Evolutionary conservation across 2,888 invertebrate genomes (phyloP).

Genomic region (Acholoe squamosa): DNA sequence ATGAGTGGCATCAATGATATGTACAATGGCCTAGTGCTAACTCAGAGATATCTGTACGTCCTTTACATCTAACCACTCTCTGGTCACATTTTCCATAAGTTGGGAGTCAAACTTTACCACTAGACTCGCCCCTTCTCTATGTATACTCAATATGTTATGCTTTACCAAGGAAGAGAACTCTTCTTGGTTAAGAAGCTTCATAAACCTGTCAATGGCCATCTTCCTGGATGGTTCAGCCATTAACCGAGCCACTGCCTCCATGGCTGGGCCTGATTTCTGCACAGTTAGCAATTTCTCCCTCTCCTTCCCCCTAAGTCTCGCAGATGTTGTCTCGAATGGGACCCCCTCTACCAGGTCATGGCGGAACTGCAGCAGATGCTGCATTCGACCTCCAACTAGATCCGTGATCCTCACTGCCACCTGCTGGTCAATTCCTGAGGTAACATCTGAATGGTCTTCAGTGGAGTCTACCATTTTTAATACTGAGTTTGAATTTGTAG

Average conservation of each 20-base stretch:
- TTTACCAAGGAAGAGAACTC: background rate
- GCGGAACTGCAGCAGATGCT: conserved; percentile 66
- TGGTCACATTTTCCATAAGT: background rate
- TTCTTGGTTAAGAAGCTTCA: background rate
- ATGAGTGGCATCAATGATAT: too few relatives aligned
- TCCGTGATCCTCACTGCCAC: conserved; percentile 62
- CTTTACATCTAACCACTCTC: conserved; percentile 42
- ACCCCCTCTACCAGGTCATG: conserved; percentile 59
- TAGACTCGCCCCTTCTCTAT: background rate
- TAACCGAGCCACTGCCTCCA: background rate
- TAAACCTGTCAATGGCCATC: background rate
- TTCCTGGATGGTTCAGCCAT: background rate
- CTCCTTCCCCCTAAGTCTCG: conserved; percentile 65
- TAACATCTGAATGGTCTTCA: background rate
- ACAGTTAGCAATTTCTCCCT: conserved; percentile 68
- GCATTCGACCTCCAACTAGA: conserved; percentile 68
- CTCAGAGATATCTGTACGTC: background rate
- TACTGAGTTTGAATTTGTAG: background rate
- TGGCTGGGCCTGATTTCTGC: conserved; percentile 31
- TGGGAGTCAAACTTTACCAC: conserved; percentile 29
- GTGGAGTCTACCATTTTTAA: background rate
- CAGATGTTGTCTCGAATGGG: conserved; percentile 54
- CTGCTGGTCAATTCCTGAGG: background rate
- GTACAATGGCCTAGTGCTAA: too few relatives aligned
- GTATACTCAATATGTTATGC: conserved; percentile 31